Percentiles rank a stretch among this genome's conserved stretches.
Evolutionary conservation across 2,113 vertebrate genomes (phyloP).

Genomic region (Apteryx mantelli): DNA sequence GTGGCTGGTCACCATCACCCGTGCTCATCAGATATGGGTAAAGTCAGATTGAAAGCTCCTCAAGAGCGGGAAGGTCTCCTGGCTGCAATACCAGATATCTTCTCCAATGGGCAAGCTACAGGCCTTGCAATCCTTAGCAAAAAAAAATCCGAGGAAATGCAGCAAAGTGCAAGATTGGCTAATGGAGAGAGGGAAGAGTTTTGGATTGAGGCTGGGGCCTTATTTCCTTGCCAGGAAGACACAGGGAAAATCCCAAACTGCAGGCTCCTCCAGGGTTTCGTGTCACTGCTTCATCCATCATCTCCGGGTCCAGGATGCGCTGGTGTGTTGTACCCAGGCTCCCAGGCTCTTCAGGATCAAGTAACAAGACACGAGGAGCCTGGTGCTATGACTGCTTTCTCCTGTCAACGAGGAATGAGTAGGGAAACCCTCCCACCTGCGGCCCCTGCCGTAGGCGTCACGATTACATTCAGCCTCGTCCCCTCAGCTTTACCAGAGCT

Average conservation of each 20-base stretch:
- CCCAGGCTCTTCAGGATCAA: background rate
- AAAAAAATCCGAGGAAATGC: background rate
- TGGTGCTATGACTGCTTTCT: accelerated
- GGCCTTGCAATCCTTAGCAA: accelerated
- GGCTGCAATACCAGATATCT: background rate
- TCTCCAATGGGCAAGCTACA: background rate
- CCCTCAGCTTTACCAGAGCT: background rate
- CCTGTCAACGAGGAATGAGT: background rate
- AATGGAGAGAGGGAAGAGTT: background rate
- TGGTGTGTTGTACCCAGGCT: accelerated
- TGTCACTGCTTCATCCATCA: background rate
- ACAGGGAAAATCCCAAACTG: background rate
- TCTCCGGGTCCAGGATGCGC: background rate
- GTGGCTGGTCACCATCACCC: background rate
- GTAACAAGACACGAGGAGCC: background rate
- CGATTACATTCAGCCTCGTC: background rate
- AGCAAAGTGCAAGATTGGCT: background rate
- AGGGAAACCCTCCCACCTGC: background rate
- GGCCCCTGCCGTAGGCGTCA: background rate
- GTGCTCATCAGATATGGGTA: background rate
- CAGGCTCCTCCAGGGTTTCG: background rate
- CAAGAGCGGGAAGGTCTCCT: background rate
- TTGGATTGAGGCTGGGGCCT: background rate
- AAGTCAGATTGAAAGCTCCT: background rate
- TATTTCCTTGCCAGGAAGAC: background rate